Evolutionary conservation across 1,140 invertebrate genomes (phyloP).

Genomic region (Gonioctena quinquepunctata): DNA sequence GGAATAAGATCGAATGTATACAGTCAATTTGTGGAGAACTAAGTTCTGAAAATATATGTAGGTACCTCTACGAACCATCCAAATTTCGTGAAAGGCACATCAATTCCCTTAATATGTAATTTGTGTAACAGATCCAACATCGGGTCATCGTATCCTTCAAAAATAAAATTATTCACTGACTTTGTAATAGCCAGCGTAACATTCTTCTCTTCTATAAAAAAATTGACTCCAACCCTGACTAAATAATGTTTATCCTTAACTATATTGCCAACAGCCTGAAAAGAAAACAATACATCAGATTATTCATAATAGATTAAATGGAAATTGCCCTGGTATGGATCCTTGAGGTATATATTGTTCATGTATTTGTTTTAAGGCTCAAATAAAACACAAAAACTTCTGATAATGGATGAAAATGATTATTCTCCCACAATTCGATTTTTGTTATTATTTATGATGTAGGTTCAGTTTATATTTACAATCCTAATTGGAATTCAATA

Average conservation of each 20-base stretch:
- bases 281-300: slow-evolving; percentile 29
- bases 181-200: slow-evolving; percentile 65
- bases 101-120: slow-evolving; percentile 59
- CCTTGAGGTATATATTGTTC: too few species aligned
- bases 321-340: too few species aligned
- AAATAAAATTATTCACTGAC: slow-evolving; percentile 68
- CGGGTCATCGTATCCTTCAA: slow-evolving; percentile 75
- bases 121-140: slow-evolving; percentile 64
- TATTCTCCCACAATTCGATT: too few species aligned
- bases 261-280: slow-evolving; percentile 68
- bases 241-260: slow-evolving; percentile 57
- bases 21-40: too few species aligned
- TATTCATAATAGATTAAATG: too few species aligned
- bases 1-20: too few species aligned
- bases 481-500: not conserved
- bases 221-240: slow-evolving; percentile 59
- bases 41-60: slow-evolving; percentile 1
- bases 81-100: slow-evolving; percentile 72
- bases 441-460: too few species aligned
- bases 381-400: too few species aligned
- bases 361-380: too few species aligned
- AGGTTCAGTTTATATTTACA: too few species aligned
- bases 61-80: slow-evolving; percentile 74
- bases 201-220: slow-evolving; percentile 59
- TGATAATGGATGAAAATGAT: too few species aligned